Conservation (phyloP, 2,113 vertebrate species). For the Lutjanus erythropterus region DNA sequence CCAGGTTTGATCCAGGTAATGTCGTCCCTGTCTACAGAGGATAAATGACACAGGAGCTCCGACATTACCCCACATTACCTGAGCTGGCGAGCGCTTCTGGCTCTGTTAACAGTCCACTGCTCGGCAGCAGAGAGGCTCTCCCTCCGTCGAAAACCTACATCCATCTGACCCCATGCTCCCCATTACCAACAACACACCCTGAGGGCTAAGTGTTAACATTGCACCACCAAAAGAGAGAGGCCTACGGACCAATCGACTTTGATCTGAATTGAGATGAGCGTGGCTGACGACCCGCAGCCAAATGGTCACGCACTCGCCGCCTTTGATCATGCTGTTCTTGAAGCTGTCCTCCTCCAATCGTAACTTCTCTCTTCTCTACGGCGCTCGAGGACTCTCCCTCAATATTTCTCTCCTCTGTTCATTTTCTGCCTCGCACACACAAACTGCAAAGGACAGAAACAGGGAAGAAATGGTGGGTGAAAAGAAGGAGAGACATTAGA, state of each 20-base stretch:
- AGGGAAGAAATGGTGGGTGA: slow-evolving; percentile 33
- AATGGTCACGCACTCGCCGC: slow-evolving; percentile 46
- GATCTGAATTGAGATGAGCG: slow-evolving; percentile 67
- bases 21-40: slow-evolving; percentile 16
- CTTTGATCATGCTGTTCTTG: slow-evolving; percentile 73
- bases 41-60: slow-evolving; percentile 39
- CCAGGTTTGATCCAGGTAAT: slow-evolving; percentile 44
- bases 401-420: slow-evolving; percentile 42
- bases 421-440: slow-evolving; percentile 33
- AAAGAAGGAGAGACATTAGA: slow-evolving; percentile 53
- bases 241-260: slow-evolving; percentile 57
- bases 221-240: slow-evolving; percentile 50
- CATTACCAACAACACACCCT: slow-evolving; percentile 67
- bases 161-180: slow-evolving; percentile 66
- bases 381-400: slow-evolving; percentile 54
- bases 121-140: slow-evolving; percentile 26
- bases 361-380: slow-evolving; percentile 52
- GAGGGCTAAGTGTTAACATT: slow-evolving; percentile 65
- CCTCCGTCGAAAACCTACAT: slow-evolving; percentile 46
- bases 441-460: slow-evolving; percentile 63
- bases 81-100: background rate
- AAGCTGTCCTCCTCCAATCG: slow-evolving; percentile 54
- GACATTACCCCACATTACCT: slow-evolving; percentile 37
- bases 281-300: slow-evolving; percentile 62
- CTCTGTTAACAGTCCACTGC: slow-evolving; percentile 39